Conservation (phyloP, 2,888 invertebrate species). For the Exephanes ischioxanthus region DNA sequence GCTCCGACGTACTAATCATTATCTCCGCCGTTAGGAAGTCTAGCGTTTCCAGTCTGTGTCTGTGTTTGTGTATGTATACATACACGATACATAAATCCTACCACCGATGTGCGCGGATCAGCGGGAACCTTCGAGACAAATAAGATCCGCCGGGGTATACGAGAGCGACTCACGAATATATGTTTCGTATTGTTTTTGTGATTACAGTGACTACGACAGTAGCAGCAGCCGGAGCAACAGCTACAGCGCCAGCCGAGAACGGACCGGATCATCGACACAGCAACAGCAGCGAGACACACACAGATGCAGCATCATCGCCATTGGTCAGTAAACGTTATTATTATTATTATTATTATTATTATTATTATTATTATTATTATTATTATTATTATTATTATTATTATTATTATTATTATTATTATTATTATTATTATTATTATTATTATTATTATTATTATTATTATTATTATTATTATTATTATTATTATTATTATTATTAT, state of each 20-base stretch:
- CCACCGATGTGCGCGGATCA: background rate
- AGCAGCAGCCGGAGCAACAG: constrained; percentile 35
- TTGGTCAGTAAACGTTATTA: constrained; percentile 72
- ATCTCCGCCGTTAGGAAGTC: constrained; percentile 62
- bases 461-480: background rate
- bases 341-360: background rate
- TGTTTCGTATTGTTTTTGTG: constrained; percentile 45
- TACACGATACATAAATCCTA: constrained; percentile 2
- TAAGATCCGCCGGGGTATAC: constrained; percentile 19
- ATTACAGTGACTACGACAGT: constrained; percentile 75
- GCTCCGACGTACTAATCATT: constrained; percentile 60
- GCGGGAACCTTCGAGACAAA: constrained; percentile 41
- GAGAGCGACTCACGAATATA: constrained; percentile 33
- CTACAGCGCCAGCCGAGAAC: constrained; percentile 71
- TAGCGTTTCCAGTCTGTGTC: constrained; percentile 45
- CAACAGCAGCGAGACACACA: constrained; percentile 73
- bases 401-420: background rate
- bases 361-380: background rate
- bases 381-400: too few relatives aligned
- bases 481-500: background rate
- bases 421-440: background rate
- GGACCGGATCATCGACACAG: constrained; percentile 74
- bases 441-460: too few relatives aligned
- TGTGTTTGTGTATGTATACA: background rate
- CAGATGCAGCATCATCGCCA: constrained; percentile 79